A percentile compares a stretch with the other conserved stretches of the same genome.
Evolutionary conservation across 2,888 invertebrate genomes (phyloP).

Genomic region (Pristionchus maxplancki): DNA sequence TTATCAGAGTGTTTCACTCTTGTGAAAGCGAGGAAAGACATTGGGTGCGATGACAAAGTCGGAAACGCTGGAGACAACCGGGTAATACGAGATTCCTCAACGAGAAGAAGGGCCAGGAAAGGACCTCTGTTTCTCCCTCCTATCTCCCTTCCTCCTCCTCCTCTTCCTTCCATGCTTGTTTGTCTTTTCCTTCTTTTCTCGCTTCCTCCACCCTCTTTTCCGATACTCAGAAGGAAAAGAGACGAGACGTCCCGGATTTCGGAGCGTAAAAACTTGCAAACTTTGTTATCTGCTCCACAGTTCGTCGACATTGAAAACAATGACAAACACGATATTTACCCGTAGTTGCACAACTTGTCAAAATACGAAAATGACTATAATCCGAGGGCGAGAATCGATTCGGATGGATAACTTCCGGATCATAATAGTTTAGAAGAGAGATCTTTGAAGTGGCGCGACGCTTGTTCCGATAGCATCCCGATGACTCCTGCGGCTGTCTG

Average conservation of each 20-base stretch:
- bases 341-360: background rate
- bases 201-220: slow-evolving; percentile 41
- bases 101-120: slow-evolving; percentile 13
- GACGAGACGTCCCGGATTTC: background rate
- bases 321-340: background rate
- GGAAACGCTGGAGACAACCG: background rate
- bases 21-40: background rate
- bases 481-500: background rate
- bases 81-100: slow-evolving; percentile 11
- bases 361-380: background rate
- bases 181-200: slow-evolving; percentile 30
- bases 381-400: background rate
- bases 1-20: background rate
- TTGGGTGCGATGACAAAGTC: background rate
- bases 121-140: slow-evolving; percentile 12
- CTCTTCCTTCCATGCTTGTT: slow-evolving; percentile 30
- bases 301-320: background rate
- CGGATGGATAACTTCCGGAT: background rate
- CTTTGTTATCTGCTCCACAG: background rate
- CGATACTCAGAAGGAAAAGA: background rate
- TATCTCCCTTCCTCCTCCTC: background rate
- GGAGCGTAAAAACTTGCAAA: background rate
- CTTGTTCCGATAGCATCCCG: background rate
- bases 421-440: background rate
- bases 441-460: background rate